Evolutionary conservation across 2,113 vertebrate genomes (phyloP), one percentile per base, ranked within the genome.

Genomic region (Petromus typicus): DNA sequence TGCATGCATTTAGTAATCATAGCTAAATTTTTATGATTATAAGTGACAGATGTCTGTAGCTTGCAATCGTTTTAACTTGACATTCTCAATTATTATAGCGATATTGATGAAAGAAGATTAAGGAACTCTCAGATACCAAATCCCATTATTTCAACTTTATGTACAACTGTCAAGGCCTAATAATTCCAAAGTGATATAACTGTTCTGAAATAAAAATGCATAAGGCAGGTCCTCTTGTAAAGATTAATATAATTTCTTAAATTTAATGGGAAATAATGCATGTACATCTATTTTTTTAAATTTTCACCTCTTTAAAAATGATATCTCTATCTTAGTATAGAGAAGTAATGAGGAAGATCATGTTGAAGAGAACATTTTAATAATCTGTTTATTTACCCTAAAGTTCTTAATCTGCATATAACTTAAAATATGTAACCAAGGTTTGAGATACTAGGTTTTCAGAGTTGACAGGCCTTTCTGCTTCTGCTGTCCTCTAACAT

Each of bases 141-240:
- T 88, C 25, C 93, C 85, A 98, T 98, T 98, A 98, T 98, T 98
- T 98, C 90, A 98, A 94, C 76, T 98, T 98, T 97, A 98, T 96
- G 84, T 96, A 96, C 90, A 97, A 90, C 97, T 98, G 98, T 98
- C 98, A 98, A 95, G 83, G 63, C 56, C 73, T 98, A 97, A 96
- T 98, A 98, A 97, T 97, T 98, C 96, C 45, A 13, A 78, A 89
- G 89, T 14, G 86, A 96, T 94, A 90, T 85, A 94, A 89, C 89
- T 82, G 92, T 97, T 96, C 80, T 90, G 92, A 81, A 0, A 0
- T 96, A 93, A 97, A 98, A 98, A 97, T 67, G 23, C 94, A 92
- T 56, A 82, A 83, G 86, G 91, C 97, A 95, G 34, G n/a, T 97
- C 86, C 89, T 97, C 56, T 71, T 75, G 96, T 92, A 91, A 98